These are phyloP conservation scores for Epizoanthus fatuus DNA, from an alignment of 92 coral and sea anemone genomes.

Conservation along the genomic window DNA sequence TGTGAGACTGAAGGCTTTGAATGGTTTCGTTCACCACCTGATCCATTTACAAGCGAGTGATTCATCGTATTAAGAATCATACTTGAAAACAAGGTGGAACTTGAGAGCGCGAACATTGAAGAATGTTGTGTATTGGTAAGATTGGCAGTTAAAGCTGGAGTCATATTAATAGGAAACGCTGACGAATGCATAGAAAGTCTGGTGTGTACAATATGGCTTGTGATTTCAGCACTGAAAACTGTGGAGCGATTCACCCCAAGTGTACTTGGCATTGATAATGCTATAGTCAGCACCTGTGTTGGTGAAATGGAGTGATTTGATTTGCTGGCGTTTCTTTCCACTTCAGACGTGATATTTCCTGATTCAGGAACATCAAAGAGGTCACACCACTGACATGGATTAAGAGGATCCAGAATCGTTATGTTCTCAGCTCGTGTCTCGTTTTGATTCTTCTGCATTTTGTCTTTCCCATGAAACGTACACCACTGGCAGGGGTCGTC, in stretches of 20 bases:
- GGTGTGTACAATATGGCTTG: no score
- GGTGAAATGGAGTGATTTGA: background rate
- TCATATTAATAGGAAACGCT: slow-evolving; percentile 8
- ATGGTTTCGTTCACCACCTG: background rate
- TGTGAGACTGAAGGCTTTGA: no score
- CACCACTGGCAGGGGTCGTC: no score
- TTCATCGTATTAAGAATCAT: no score
- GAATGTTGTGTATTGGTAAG: no score
- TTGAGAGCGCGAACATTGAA: no score
- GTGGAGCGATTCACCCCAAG: slow-evolving; percentile 72
- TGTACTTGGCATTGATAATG: slow-evolving; percentile 59
- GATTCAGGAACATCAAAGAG: slow-evolving; percentile 57
- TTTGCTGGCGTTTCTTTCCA: slow-evolving; percentile 15
- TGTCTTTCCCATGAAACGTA: no score
- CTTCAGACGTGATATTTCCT: no score
- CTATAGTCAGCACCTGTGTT: no score
- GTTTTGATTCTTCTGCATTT: no score
- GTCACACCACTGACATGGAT: slow-evolving; percentile 94
- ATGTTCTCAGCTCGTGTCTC: slow-evolving; percentile 51
- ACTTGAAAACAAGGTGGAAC: no score
- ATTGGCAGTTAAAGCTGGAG: no score
- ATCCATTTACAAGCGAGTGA: background rate
- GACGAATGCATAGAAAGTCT: slow-evolving; percentile 85
- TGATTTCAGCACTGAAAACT: slow-evolving; percentile 81
- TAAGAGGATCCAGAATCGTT: slow-evolving; percentile 71